Evolutionary conservation across 2,888 invertebrate genomes (phyloP), one percentile per base, ranked within the genome.

Genomic region (Anodontia alba): DNA sequence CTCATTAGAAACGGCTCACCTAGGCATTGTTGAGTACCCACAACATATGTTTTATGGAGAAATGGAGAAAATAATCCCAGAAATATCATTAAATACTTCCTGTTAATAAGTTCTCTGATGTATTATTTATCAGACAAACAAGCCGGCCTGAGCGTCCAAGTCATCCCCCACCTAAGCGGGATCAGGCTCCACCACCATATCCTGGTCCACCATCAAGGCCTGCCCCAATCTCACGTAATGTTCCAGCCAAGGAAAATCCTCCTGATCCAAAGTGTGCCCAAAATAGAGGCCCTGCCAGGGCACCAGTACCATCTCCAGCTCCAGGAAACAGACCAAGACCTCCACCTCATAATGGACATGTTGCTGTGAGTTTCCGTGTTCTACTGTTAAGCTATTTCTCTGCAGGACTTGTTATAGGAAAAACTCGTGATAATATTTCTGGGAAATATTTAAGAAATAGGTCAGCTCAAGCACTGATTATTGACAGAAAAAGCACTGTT

Each of bases 81-180:
- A n/a, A n/a, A n/a, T n/a, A n/a, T n/a, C n/a, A n/a, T n/a, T n/a
- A n/a, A n/a, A n/a, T n/a, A n/a, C n/a, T n/a, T n/a, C n/a, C n/a
- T n/a, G n/a, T n/a, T n/a, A n/a, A n/a, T n/a, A n/a, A n/a, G n/a
- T n/a, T n/a, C n/a, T n/a, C n/a, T n/a, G n/a, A n/a, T n/a, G n/a
- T n/a, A n/a, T n/a, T n/a, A n/a, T n/a, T 38, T 81, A 62, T 15
- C 83, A 81, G 76, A 72, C 80, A 51, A 79, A 83, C 70, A 38
- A 81, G 57, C 62, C 75, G 73, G 71, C 86, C 76, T 54, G 54
- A 67, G 15, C 69, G 78, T 2, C 81, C 81, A 15, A 62, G 33
- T 33, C 73, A 75, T 33, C 81, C 86, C 0, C 82, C 86, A 29
- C 81, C 83, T 46, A 80, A 72, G 73, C 75, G 79, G 75, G 81